Evolutionary conservation across 2,113 vertebrate genomes (phyloP).

Genomic region (Sinocyclocheilus anophthalmus): DNA sequence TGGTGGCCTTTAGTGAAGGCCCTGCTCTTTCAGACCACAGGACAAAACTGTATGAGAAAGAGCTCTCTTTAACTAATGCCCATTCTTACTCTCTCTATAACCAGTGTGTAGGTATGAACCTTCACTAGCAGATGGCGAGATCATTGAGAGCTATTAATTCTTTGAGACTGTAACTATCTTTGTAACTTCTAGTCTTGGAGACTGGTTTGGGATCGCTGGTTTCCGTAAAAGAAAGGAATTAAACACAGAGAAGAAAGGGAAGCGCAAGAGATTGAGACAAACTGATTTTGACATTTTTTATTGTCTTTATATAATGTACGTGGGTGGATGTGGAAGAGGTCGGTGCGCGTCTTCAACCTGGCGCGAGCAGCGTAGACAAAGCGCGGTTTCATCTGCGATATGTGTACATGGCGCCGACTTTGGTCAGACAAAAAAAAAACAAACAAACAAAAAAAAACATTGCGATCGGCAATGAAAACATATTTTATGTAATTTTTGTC

Average conservation of each 20-base stretch:
- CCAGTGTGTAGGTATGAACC: slow-evolving; percentile 92
- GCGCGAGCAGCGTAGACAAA: no score
- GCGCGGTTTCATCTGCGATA: no score
- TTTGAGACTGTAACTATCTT: slow-evolving; percentile 87
- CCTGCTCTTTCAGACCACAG: slow-evolving; percentile 86
- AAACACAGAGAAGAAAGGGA: not conserved
- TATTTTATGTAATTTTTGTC: no score
- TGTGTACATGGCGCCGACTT: no score
- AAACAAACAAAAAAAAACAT: no score
- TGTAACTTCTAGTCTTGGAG: slow-evolving; percentile 70
- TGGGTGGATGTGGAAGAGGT: no score
- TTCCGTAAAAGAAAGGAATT: not conserved
- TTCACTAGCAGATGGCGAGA: slow-evolving; percentile 96
- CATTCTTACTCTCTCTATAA: slow-evolving; percentile 75
- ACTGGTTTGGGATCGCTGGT: slow-evolving; percentile 70
- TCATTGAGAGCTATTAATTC: slow-evolving; percentile 99
- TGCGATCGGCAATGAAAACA: no score
- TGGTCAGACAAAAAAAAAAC: no score
- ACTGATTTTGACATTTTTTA: no score
- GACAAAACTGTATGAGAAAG: slow-evolving; percentile 82
- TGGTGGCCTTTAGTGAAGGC: slow-evolving; percentile 87
- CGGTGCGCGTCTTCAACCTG: no score
- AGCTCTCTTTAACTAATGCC: slow-evolving; percentile 74
- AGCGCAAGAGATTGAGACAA: not conserved
- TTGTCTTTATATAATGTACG: no score